These are phyloP conservation scores for Halcyon badia DNA, from an alignment of 2,797 vertebrate species.

Conservation along the genomic window DNA sequence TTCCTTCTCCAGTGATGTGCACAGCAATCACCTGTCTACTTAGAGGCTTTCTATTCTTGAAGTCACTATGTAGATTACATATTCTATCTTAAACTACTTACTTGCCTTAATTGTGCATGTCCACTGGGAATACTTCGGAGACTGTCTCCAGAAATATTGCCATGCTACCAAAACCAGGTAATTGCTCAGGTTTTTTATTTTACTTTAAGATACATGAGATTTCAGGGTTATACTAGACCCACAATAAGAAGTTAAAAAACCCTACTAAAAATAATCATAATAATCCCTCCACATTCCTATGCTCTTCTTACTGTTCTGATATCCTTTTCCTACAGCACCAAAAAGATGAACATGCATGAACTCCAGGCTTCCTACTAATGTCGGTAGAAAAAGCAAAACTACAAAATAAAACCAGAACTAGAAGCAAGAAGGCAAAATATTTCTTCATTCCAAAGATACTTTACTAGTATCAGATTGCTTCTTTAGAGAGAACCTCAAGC, in stretches of 20 bases:
- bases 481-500: not conserved
- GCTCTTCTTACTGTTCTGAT: not conserved
- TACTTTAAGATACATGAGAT: not conserved
- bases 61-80: not conserved
- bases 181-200: not conserved
- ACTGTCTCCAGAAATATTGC: not conserved
- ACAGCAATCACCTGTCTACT: slow-evolving; percentile 43
- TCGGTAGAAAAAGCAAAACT: not conserved
- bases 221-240: not conserved
- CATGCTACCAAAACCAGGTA: not conserved
- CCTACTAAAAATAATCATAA: not conserved
- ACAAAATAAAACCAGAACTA: not conserved
- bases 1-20: not conserved
- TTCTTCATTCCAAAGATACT: not conserved
- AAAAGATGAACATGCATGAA: not conserved
- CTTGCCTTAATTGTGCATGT: slow-evolving; percentile 7
- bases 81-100: not conserved
- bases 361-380: not conserved
- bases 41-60: slow-evolving; percentile 20
- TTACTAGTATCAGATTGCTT: not conserved
- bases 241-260: not conserved
- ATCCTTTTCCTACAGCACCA: not conserved
- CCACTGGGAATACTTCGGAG: not conserved
- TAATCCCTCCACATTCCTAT: not conserved
- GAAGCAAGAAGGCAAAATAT: not conserved